Evolutionary conservation across 2,888 invertebrate species (phyloP).

Genomic region (Frankliniella fusca): DNA sequence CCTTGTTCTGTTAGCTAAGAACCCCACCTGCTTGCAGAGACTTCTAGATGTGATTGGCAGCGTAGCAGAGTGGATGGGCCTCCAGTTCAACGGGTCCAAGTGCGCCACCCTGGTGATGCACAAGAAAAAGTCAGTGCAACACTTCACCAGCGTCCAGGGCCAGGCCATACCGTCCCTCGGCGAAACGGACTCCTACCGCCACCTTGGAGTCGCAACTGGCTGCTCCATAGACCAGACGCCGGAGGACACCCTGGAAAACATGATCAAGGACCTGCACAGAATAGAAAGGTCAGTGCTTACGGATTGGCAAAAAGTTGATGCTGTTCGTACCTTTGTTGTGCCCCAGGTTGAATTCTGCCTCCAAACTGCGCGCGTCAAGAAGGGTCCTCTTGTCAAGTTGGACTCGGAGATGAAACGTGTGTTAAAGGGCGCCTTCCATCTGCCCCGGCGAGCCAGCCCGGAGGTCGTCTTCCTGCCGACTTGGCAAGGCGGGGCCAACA

Average conservation of each 20-base stretch:
- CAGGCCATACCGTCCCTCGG: conserved; percentile 30
- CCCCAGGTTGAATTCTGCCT: too few relatives aligned
- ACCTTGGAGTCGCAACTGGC: conserved; percentile 44
- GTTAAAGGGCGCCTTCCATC: not conserved
- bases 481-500: not conserved
- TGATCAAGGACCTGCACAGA: conserved; percentile 24
- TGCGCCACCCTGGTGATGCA: conserved; percentile 40
- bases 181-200: conserved; percentile 39
- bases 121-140: not conserved
- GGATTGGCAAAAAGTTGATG: conserved; percentile 40
- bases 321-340: conserved; percentile 39
- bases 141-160: not conserved
- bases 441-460: not conserved
- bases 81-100: conserved; percentile 42
- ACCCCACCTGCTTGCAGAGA: conserved; percentile 13
- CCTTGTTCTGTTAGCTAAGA: conserved; percentile 34
- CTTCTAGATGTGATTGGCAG: not conserved
- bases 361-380: too few relatives aligned
- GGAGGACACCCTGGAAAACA: conserved; percentile 32
- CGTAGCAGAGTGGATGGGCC: conserved; percentile 37
- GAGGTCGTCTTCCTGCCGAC: not conserved
- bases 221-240: conserved; percentile 39
- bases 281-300: conserved; percentile 35
- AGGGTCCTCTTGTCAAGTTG: too few relatives aligned
- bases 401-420: too few relatives aligned